Evolutionary conservation across 1,140 invertebrate genomes (phyloP), one percentile per base, ranked within the genome.

Genomic region (Idris sp.): DNA sequence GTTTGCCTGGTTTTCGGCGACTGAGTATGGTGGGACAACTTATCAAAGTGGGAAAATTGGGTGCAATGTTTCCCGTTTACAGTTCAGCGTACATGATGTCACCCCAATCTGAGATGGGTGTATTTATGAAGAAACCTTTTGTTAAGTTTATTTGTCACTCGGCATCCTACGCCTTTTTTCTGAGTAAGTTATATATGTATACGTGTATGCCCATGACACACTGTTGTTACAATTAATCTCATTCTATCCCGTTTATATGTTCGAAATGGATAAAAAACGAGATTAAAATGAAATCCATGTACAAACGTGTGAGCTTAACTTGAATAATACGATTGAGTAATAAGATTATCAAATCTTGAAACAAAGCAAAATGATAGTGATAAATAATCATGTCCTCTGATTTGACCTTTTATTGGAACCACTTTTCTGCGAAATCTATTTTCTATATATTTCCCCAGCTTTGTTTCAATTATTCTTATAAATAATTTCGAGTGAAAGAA

Each of bases 101-200:
- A 0, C 95, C 95, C 0, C 91, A 92, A 4, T 95, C 93, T 0
- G 89, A 92, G 59, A 92, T 93, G 80, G 96, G 93, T 11, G 85
- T 90, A 53, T 94, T 95, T 76, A 93, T 97, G 91, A 95, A 94
- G 83, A 96, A 96, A 79, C 96, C 96, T 0, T 97, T 97, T 83
- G 95, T 97, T 78, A 97, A 97, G 84, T 98, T 98, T 84, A 95
- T 98, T 73, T 94, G 92, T 79, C 95, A 97, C 81, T 96, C 95
- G 3, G 91, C 93, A 2, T 96, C 95, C 1, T 98, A 97, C 83
- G 93, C 93, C 65, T 92, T 95, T 72, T 97, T 97, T 85, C 89
- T 97, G n/a, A 90, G 94, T 95, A 88, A 91, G 92, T 88, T 49
- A 68, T 43, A 48, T 30, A n/a, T n/a, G n/a, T n/a, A n/a, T n/a